Conservation (phyloP, 2,113 vertebrate genomes). For the Glaucomys volans region DNA sequence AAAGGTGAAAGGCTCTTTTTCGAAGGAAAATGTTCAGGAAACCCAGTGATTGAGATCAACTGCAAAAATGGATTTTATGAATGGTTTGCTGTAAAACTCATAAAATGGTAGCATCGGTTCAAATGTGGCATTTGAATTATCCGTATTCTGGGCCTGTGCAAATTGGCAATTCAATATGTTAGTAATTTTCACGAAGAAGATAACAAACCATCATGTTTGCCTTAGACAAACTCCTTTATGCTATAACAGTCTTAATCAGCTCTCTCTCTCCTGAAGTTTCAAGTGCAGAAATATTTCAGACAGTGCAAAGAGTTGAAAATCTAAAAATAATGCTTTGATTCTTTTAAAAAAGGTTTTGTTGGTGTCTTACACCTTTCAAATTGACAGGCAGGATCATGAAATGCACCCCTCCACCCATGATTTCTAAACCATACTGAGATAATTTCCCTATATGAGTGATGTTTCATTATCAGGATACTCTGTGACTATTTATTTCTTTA, state of each 20-base stretch:
- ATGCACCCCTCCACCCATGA: not conserved
- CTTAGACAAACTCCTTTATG: constrained; percentile 65
- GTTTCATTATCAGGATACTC: not conserved
- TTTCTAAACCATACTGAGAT: not conserved
- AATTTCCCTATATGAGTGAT: not conserved
- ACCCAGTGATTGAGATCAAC: constrained; percentile 73
- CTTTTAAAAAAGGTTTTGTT: not conserved
- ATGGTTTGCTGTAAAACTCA: constrained; percentile 82
- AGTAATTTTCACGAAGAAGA: constrained; percentile 75
- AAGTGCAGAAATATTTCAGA: constrained; percentile 18
- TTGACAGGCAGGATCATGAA: not conserved
- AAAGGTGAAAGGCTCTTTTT: constrained; percentile 59
- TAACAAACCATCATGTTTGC: constrained; percentile 77
- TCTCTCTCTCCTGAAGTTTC: constrained; percentile 29
- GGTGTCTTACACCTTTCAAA: not conserved
- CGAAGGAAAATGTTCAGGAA: constrained; percentile 76
- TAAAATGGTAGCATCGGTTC: constrained; percentile 78
- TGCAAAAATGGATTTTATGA: constrained; percentile 80
- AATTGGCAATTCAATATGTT: constrained; percentile 80
- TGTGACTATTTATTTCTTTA: constrained; percentile 39
- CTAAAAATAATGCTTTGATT: not conserved
- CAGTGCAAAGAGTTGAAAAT: constrained; percentile 30
- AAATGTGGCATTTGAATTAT: constrained; percentile 75
- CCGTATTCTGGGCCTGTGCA: constrained; percentile 75
- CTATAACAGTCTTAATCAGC: constrained; percentile 10